Base-by-base conservation (phyloP, 1,140 invertebrate species). In the Drosophila arizonae region DNA sequence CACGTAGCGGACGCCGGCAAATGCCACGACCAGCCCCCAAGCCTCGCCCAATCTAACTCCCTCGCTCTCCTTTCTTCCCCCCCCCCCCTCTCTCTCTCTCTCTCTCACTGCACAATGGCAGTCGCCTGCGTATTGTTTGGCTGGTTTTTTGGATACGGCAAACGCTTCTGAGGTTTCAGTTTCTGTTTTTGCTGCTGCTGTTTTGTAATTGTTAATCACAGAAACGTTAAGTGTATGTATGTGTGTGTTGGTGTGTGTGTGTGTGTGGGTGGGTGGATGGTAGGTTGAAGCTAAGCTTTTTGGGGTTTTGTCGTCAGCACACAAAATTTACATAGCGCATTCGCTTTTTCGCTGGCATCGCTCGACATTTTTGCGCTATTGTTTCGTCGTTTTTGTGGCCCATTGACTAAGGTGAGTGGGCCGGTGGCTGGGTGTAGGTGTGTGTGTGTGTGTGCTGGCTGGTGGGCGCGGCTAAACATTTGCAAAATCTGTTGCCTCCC, bases 121-220 rank as follows among this genome's bases (percentile, higher is more conserved):
- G 43, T 46, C 43, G 43, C 43, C 43, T 46, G 41, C 64, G 50
- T 67, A 48, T 57, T 58, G 63, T 71, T 67, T 50, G 61, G 39
- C 60, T 8, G 33, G 45, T 33, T 58, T 63, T 76, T 69, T 15
- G 56, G 65, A 68, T 68, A 62, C 43, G 51, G 65, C 13, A 60
- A 72, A 72, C 30, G 63, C 8, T 72, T 67, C 55, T 55, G 70
- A 72, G 70, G 64, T 72, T 72, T 72, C 64, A 28, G 50, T 43
- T 69, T 39, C 50, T 30, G 55, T 43, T 77, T 77, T 48, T 61
- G 64, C 26, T 60, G 65, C 63, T 78, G 63, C 61, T 71, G 67
- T 79, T 87, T 79, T 87, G 82, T 81, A 86, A 86, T 86, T 86
- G 78, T 86, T 86, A 87, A 87, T 86, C 81, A 87, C 78, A 81